A percentile compares a stretch with the other conserved stretches of the same genome.
These are phyloP conservation scores for Aporophyla nigra DNA, from an alignment of 2,888 invertebrate species.

Conservation along the genomic window DNA sequence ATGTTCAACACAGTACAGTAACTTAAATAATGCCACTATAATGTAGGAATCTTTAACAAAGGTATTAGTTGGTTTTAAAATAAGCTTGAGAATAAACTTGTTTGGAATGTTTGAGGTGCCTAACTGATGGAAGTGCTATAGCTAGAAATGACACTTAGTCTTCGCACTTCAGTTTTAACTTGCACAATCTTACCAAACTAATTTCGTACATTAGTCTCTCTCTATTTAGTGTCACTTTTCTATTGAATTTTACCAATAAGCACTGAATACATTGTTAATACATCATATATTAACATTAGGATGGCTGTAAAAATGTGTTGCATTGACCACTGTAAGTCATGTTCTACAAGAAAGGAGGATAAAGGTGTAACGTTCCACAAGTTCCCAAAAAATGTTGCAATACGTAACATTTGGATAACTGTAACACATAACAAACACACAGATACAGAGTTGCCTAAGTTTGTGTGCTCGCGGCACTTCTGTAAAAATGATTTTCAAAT, in stretches of 20 bases:
- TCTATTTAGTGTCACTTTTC: constrained; percentile 25
- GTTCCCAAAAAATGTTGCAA: constrained; percentile 92
- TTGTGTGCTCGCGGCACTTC: constrained; percentile 95
- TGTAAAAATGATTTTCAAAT: constrained; percentile 93
- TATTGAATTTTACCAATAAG: constrained; percentile 28
- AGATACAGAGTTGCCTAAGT: constrained; percentile 90
- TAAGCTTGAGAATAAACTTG: background rate
- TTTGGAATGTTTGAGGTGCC: background rate
- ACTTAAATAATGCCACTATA: background rate
- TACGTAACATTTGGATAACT: constrained; percentile 92
- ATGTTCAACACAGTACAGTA: background rate
- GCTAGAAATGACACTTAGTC: constrained; percentile 15
- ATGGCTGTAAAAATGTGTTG: constrained; percentile 93
- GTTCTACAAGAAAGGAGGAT: constrained; percentile 91
- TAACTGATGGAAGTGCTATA: constrained; percentile 26
- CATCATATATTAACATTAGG: constrained; percentile 74
- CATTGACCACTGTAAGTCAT: constrained; percentile 92
- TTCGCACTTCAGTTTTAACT: constrained; percentile 7
- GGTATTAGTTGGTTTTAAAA: constrained; percentile 3
- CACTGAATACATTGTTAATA: constrained; percentile 49
- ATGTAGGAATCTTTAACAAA: background rate
- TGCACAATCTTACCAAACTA: background rate
- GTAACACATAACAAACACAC: constrained; percentile 91
- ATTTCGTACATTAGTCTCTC: constrained; percentile 6
- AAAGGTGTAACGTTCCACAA: constrained; percentile 94